Conservation (phyloP, 2,888 invertebrate genomes). For the Agonopterix arenella region DNA sequence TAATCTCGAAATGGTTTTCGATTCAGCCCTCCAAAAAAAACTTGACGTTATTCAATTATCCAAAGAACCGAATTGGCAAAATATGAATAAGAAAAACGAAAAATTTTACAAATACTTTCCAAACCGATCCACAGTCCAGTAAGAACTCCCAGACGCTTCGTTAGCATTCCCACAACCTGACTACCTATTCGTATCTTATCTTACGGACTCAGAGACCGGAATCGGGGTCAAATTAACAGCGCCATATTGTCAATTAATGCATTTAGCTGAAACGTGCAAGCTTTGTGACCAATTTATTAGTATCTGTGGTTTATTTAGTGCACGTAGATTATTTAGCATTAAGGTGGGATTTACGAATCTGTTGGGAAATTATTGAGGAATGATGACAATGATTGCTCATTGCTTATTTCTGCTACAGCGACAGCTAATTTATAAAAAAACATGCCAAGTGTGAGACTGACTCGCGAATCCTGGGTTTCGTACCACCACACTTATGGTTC, state of each 20-base stretch:
- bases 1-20: too few relatives aligned
- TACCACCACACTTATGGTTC: too few relatives aligned
- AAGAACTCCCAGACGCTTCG: conserved; percentile 6
- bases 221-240: conserved; percentile 5
- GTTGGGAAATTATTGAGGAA: neutral
- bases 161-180: conserved; percentile 13
- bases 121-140: too few relatives aligned
- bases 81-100: too few relatives aligned
- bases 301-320: neutral
- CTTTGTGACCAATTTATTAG: conserved; percentile 2
- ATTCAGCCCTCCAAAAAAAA: too few relatives aligned
- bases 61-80: too few relatives aligned
- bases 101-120: too few relatives aligned
- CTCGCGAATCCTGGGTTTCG: too few relatives aligned
- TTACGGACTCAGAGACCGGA: neutral
- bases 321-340: neutral
- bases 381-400: neutral
- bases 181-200: conserved; percentile 6
- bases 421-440: too few relatives aligned
- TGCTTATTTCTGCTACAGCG: neutral
- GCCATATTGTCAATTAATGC: conserved; percentile 13
- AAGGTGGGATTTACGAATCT: neutral
- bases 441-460: too few relatives aligned
- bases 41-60: too few relatives aligned
- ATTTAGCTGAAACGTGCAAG: neutral